Evolutionary conservation across 2,888 invertebrate species (phyloP).

Genomic region (Pandemis heparana): DNA sequence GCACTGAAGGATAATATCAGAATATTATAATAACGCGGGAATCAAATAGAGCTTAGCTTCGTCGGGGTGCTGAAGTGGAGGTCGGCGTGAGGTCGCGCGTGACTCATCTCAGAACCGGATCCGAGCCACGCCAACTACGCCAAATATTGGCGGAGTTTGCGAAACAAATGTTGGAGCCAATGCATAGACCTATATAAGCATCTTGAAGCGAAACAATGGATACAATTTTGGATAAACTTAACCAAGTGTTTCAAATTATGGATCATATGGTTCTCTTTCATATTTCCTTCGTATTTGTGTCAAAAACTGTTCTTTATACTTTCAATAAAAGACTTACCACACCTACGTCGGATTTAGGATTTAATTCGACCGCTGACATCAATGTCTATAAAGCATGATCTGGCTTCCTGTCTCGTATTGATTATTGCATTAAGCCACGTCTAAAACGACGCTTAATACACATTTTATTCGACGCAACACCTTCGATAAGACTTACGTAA

Average conservation of each 20-base stretch:
- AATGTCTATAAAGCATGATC: conserved; percentile 17
- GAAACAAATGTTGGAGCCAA: conserved; percentile 12
- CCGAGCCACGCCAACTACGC: conserved; percentile 46
- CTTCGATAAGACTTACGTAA: conserved; percentile 24
- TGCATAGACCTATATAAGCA: neutral
- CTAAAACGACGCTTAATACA: conserved; percentile 18
- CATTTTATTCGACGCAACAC: conserved; percentile 12
- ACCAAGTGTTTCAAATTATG: neutral
- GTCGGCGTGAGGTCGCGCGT: conserved; percentile 73
- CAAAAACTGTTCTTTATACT: neutral
- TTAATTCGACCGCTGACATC: conserved; percentile 18
- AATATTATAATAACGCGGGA: conserved; percentile 43
- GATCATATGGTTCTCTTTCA: neutral
- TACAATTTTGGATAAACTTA: neutral
- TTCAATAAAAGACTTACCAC: conserved; percentile 2
- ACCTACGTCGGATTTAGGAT: conserved; percentile 15
- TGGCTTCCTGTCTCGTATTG: conserved; percentile 34
- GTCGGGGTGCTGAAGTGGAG: conserved; percentile 52
- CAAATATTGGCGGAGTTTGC: conserved; percentile 47
- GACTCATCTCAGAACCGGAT: conserved; percentile 79
- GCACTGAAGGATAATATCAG: neutral
- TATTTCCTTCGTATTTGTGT: neutral
- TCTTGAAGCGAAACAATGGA: too few species aligned
- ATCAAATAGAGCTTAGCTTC: conserved; percentile 54
- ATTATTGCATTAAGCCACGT: conserved; percentile 25